Conservation (phyloP, 2,888 invertebrate species). For the Caenorhabditis drosophilae region DNA sequence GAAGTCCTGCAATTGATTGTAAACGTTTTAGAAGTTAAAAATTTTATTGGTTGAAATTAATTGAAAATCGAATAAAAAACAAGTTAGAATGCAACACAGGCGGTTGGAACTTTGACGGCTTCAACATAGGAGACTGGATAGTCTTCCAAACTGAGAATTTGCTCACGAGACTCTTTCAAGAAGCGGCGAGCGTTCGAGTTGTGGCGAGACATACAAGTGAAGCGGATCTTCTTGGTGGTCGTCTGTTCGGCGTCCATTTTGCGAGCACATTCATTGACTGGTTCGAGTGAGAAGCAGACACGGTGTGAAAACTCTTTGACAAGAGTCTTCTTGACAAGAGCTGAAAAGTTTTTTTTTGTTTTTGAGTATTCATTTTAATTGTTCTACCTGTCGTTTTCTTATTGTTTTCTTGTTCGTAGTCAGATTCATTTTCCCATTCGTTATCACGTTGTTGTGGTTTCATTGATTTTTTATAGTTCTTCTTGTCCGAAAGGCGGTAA, state of each 20-base stretch:
- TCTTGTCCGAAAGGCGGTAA: slow-evolving; percentile 39
- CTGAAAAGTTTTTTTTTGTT: slow-evolving; percentile 22
- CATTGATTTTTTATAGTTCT: slow-evolving; percentile 29
- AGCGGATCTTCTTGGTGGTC: slow-evolving; percentile 35
- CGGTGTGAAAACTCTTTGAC: slow-evolving; percentile 55
- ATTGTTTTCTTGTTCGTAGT: not conserved
- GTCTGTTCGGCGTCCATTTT: slow-evolving; percentile 19
- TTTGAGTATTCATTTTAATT: slow-evolving; percentile 1
- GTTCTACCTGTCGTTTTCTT: not conserved
- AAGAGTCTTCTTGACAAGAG: slow-evolving; percentile 49
- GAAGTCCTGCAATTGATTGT: too few relatives aligned
- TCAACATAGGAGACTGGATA: slow-evolving; percentile 42
- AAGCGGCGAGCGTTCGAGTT: slow-evolving; percentile 52
- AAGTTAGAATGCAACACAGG: slow-evolving; percentile 16
- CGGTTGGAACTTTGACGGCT: slow-evolving; percentile 30
- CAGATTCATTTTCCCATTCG: slow-evolving; percentile 11
- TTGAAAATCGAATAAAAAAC: too few relatives aligned
- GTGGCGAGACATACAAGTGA: slow-evolving; percentile 58
- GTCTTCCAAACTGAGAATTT: slow-evolving; percentile 29
- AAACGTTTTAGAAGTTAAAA: too few relatives aligned
- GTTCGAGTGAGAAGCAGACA: slow-evolving; percentile 61
- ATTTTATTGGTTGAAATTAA: too few relatives aligned
- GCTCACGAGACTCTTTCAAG: slow-evolving; percentile 41
- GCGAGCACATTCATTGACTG: slow-evolving; percentile 54
- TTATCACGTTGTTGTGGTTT: slow-evolving; percentile 7